These are phyloP conservation scores for Megaceryle maxima DNA, from an alignment of 2,113 vertebrate genomes.

Conservation along the genomic window DNA sequence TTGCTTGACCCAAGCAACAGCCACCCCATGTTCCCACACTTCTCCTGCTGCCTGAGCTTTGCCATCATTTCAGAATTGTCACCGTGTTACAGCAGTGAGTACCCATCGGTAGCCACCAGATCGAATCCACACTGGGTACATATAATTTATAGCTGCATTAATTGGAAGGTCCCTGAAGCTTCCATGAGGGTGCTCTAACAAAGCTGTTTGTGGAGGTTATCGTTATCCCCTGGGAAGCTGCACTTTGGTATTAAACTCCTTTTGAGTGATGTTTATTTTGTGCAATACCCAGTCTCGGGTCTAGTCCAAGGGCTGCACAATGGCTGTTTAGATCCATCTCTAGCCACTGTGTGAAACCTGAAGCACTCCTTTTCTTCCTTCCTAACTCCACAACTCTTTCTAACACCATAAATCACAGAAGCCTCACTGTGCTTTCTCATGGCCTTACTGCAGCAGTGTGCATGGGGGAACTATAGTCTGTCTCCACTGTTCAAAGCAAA, in stretches of 20 bases:
- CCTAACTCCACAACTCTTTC: background rate
- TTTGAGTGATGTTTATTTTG: background rate
- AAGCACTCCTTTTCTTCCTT: background rate
- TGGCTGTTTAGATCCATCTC: background rate
- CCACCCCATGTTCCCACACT: fast-evolving
- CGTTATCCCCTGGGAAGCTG: background rate
- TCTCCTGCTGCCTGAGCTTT: background rate
- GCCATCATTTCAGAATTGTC: background rate
- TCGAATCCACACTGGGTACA: background rate
- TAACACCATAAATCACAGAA: background rate
- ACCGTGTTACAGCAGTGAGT: background rate
- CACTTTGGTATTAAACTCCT: background rate
- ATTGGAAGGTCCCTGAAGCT: background rate
- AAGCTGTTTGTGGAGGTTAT: background rate
- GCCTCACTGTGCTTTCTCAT: fast-evolving
- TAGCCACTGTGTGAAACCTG: background rate
- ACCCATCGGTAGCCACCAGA: background rate
- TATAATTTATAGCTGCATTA: background rate
- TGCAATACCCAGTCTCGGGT: background rate
- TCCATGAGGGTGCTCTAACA: background rate
- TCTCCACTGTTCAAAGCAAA: background rate
- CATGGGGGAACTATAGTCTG: background rate
- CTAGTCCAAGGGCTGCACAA: background rate
- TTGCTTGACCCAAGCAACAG: background rate
- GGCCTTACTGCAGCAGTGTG: background rate